phyloP scores from a whole-genome alignment of 2,888 invertebrate genomes.

The Cyclophora albipunctata region DNA sequence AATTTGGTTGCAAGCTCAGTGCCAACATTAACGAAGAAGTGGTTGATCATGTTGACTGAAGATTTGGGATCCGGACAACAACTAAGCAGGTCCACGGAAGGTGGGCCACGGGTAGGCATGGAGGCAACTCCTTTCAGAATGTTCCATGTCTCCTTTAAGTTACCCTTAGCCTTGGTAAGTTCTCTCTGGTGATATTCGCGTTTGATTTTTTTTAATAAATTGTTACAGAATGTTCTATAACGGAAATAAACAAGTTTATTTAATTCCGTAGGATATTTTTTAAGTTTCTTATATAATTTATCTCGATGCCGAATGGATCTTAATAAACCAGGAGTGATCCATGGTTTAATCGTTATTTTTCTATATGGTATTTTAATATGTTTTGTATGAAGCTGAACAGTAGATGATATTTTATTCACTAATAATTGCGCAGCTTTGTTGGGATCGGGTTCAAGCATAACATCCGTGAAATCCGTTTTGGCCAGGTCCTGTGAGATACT shows the following conservation, averaged over 20 bases:
- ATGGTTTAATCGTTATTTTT: conserved; percentile 6
- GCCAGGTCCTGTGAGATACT: too few relatives aligned
- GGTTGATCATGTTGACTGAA: conserved; percentile 2
- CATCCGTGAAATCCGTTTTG: too few relatives aligned
- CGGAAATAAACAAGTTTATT: conserved; percentile 10
- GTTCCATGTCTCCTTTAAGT: conserved; percentile 10
- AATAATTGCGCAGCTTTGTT: too few relatives aligned
- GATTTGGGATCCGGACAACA: background rate
- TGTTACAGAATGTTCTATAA: conserved; percentile 20
- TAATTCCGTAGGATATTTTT: conserved; percentile 6
- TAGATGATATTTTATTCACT: too few relatives aligned
- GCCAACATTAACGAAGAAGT: conserved; percentile 4
- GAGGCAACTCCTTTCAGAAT: conserved; percentile 7
- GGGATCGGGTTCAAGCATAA: too few relatives aligned
- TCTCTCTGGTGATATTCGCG: conserved; percentile 9
- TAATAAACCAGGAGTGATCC: conserved; percentile 17
- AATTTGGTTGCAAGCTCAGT: background rate
- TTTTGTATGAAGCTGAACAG: too few relatives aligned
- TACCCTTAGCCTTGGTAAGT: conserved; percentile 5
- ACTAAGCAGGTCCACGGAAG: background rate
- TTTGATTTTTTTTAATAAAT: conserved; percentile 17
- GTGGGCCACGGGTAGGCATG: background rate
- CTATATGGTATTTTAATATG: too few relatives aligned
- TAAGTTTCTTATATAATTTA: conserved; percentile 6
- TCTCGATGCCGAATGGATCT: conserved; percentile 18